These are phyloP conservation scores for Anomalospiza imberbis DNA, from an alignment of 2,797 vertebrate genomes.

Conservation along the genomic window DNA sequence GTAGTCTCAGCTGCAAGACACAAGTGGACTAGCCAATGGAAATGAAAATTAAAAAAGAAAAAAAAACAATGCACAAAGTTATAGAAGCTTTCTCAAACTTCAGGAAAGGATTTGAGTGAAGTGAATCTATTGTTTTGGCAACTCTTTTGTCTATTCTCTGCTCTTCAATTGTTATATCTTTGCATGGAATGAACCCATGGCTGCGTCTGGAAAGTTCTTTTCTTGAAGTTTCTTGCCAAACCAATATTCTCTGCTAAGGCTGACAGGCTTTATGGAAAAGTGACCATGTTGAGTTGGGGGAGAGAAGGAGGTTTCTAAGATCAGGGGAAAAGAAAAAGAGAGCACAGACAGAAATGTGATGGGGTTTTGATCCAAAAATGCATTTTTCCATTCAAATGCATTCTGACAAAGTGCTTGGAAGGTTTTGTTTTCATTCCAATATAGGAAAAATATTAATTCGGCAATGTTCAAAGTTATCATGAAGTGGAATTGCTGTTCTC, in stretches of 20 bases:
- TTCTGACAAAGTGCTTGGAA: not conserved
- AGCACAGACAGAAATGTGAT: not conserved
- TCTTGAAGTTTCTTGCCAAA: not conserved
- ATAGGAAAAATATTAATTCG: constrained; percentile 7
- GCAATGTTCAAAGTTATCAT: constrained; percentile 5
- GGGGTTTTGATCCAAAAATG: not conserved
- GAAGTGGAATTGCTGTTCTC: constrained; percentile 14
- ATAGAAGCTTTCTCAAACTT: not conserved
- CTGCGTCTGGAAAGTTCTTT: not conserved
- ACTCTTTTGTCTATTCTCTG: not conserved
- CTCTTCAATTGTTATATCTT: not conserved
- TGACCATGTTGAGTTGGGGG: not conserved
- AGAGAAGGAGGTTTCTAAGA: not conserved
- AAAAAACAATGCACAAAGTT: not conserved
- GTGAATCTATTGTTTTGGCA: not conserved
- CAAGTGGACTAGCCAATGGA: not conserved
- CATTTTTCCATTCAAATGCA: not conserved
- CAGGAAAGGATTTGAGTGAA: not conserved
- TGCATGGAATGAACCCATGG: not conserved
- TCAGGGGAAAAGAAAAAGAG: not conserved
- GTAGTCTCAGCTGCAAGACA: not conserved
- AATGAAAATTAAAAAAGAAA: not conserved
- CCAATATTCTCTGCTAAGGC: not conserved
- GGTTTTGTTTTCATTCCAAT: constrained; percentile 18
- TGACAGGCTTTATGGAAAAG: not conserved